A percentile compares a stretch with the other conserved stretches of the same genome.
Conservation (phyloP, 2,888 invertebrate species). For the Standfussiana lucernea region DNA sequence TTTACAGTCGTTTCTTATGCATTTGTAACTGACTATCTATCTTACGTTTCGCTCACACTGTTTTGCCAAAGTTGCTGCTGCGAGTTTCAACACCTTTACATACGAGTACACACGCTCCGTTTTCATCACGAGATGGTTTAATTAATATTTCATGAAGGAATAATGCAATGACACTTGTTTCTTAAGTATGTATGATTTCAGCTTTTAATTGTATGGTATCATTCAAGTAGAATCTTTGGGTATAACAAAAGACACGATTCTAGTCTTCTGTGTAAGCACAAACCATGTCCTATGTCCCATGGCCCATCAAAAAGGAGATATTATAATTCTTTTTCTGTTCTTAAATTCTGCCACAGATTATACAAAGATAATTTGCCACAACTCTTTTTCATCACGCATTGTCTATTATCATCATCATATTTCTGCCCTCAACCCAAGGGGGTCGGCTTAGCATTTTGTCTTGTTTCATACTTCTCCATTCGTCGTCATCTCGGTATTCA, state of each 20-base stretch:
- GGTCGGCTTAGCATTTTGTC: background rate
- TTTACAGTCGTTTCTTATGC: background rate
- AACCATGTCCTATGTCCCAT: no score
- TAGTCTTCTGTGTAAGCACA: background rate
- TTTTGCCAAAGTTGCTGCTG: slow-evolving; percentile 26
- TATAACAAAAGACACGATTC: background rate
- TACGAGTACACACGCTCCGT: slow-evolving; percentile 9
- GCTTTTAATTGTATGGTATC: background rate
- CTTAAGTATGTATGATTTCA: background rate
- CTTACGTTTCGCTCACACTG: slow-evolving; percentile 37
- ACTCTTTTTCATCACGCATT: background rate
- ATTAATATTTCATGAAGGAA: slow-evolving; percentile 39
- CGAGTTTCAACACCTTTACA: slow-evolving; percentile 34
- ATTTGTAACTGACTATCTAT: background rate
- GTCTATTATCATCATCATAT: background rate
- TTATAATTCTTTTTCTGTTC: background rate
- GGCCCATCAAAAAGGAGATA: background rate
- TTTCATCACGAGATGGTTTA: slow-evolving; percentile 31
- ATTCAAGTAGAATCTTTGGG: background rate
- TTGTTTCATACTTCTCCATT: background rate
- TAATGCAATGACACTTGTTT: slow-evolving; percentile 9
- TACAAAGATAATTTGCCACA: no score
- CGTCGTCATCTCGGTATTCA: background rate
- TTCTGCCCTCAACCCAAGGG: background rate
- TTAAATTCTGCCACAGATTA: background rate